Conservation (phyloP, 2,113 vertebrate genomes). For the Pungitius pungitius region DNA sequence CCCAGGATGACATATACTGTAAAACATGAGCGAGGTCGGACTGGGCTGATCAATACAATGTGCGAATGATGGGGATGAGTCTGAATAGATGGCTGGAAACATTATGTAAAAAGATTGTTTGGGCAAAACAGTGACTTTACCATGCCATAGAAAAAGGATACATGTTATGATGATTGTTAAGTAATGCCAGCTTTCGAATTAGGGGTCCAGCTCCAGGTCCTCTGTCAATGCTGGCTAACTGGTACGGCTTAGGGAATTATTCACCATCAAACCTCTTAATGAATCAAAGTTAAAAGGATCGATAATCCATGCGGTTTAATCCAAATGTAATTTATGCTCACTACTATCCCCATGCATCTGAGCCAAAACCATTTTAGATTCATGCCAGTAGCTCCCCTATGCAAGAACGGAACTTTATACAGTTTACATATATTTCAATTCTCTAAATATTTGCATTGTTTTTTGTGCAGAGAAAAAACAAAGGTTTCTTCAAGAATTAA, state of each 20-base stretch:
- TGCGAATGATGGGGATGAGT: not conserved
- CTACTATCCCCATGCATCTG: too few species aligned
- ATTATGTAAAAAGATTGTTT: not conserved
- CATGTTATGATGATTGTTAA: not conserved
- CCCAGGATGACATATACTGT: slow-evolving; percentile 29
- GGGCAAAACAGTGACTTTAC: not conserved
- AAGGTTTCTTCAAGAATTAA: too few species aligned
- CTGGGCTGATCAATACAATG: slow-evolving; percentile 20
- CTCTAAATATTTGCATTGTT: too few species aligned
- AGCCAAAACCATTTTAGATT: too few species aligned
- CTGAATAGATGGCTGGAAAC: not conserved
- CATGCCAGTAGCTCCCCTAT: too few species aligned
- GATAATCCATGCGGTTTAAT: not conserved
- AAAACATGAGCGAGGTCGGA: slow-evolving; percentile 18
- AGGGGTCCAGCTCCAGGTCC: not conserved
- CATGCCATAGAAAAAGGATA: not conserved
- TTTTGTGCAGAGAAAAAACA: too few species aligned
- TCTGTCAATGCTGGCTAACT: not conserved
- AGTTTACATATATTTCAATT: too few species aligned
- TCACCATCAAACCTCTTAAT: not conserved
- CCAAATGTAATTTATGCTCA: too few species aligned
- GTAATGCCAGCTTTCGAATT: not conserved
- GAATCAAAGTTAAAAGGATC: not conserved
- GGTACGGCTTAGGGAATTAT: not conserved
- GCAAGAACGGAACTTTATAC: too few species aligned